Evolutionary conservation across 2,797 vertebrate genomes (phyloP), one percentile per base, ranked within the genome.

Genomic region (Enteromius viviparus): DNA sequence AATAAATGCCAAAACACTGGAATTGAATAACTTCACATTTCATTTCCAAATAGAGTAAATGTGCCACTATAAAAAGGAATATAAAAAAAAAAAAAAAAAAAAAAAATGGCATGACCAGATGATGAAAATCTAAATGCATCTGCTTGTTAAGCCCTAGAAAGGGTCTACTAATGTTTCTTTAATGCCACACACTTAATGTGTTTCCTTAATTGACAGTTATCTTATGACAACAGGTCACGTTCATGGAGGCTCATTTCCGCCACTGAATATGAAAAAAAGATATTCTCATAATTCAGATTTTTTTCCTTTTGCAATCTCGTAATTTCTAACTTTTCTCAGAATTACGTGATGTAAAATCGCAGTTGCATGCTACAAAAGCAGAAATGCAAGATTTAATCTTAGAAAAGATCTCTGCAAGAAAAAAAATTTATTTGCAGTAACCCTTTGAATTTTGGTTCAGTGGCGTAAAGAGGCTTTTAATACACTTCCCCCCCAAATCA

Each of bases 101-200:
- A 76, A 9, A 19, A 4, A 68, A 69, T 45, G 34, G 15, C 32
- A 68, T 74, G 17, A 42, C 5, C 19, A 40, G 21, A 29, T 12
- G 14, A 51, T 4, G 26, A 21, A 72, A 58, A 34, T 9, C 42
- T 7, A 42, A 42, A 34, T 72, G 58, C 15, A 65, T 45, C 14
- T 66, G 23, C 60, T 21, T 15, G 42, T 62, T 47, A 47, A 4
- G 32, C 29, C 6, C 40, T 64, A 49, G 26, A 29, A 75, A 82
- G 69, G 29, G 49, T 47, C 29, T 19, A 23, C 3, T 26, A 83
- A 49, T 51, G 47, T 32, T 32, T 45, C 40, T 42, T 76, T 29
- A 72, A 78, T 84, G 82, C 71, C 64, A 32, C 15, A 66, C 42
- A 23, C 76, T 19, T 42, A 70, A 49, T 17, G 23, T 9, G 23